These are phyloP conservation scores for Calcarius lapponicus DNA, from an alignment of 2,797 vertebrate species.

Conservation along the genomic window DNA sequence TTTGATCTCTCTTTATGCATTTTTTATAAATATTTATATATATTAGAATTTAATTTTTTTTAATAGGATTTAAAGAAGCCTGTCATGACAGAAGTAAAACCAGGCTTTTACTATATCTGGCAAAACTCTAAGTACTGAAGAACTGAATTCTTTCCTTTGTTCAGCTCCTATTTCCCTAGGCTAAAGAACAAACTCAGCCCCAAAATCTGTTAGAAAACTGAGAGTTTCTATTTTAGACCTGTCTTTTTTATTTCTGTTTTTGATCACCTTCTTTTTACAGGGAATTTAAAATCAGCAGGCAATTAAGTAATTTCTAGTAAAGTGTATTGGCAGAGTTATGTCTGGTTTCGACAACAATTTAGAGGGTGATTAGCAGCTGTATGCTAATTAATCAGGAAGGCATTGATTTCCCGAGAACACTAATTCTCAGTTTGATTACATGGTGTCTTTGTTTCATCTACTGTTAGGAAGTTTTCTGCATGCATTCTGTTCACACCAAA, in stretches of 20 bases:
- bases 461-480: neutral
- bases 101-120: neutral
- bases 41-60: neutral
- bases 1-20: neutral
- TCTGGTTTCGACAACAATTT: conserved; percentile 60
- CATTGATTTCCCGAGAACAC: conserved; percentile 67
- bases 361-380: conserved; percentile 74
- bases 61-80: neutral
- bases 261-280: neutral
- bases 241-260: neutral
- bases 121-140: neutral
- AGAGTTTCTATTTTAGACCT: neutral
- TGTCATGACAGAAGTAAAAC: neutral
- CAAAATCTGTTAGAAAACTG: neutral
- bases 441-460: conserved; percentile 53
- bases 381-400: conserved; percentile 70
- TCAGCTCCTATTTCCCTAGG: neutral
- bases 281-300: neutral
- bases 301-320: conserved; percentile 30
- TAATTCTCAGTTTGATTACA: conserved; percentile 64
- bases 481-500: neutral
- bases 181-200: neutral
- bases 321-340: conserved; percentile 44
- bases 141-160: neutral
- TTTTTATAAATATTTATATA: neutral